Base-by-base conservation (phyloP, 2,888 invertebrate species). In the Spodoptera exigua region DNA sequence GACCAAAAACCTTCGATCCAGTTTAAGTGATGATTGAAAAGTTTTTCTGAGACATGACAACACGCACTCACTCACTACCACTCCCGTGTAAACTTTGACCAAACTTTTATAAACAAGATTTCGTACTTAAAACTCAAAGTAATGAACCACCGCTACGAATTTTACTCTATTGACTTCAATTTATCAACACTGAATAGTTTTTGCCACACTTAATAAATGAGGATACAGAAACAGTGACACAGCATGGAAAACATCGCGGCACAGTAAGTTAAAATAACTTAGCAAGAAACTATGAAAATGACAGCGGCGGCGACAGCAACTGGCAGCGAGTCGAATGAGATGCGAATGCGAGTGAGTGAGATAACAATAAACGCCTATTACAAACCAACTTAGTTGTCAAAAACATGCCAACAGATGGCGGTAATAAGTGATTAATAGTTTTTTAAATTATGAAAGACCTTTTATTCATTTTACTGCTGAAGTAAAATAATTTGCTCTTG, bases 31-130 rank as follows among this genome's bases (percentile, higher is more conserved):
- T 77, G 76, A 81, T 84, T 27, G 82, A 82, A 83, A 89, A 88
- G 84, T 88, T 85, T 85, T 82, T 81, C 76, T 78, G 75, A 88
- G 84, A 90, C 93, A 93, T 93, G 87, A 89, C 92, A 91, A 87
- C 86, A 86, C 81, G 71, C 84, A 83, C 84, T 81, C 80, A 81
- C 81, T 78, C 83, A 82, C 75, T 59, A 79, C 86, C 87, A 88
- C 89, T 88, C 87, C 86, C 82, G 77, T 88, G 78, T 81, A 70
- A 87, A 87, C 84, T 87, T 87, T 71, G 65, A 74, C 60, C 64
- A 82, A 87, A 87, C 86, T 88, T 88, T 87, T 83, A 70, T 80
- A 85, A 85, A 83, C 80, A 82, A 80, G 60, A 63, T 11, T 48
- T 27, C 55, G 1, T 17, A n/a, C n/a, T n/a, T n/a, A 58, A 11